Conservation (phyloP, 92 coral and sea anemone genomes). For the Hydrozoanthus gracilis region DNA sequence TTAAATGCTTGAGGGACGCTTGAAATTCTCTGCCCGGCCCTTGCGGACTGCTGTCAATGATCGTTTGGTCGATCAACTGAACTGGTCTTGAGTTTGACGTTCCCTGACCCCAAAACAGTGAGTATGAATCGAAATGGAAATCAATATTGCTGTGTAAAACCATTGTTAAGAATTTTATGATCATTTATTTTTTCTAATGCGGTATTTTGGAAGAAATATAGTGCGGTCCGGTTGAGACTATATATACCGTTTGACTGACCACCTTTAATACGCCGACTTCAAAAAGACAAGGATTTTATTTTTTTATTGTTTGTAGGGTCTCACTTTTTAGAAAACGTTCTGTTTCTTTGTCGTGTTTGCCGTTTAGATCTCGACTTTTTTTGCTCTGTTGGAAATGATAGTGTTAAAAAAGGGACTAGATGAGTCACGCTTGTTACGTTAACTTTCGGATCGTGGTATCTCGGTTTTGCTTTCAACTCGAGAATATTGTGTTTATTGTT, state of each 20-base stretch:
- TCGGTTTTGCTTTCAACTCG: not conserved
- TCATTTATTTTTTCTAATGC: not conserved
- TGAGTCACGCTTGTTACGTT: slow-evolving; percentile 1
- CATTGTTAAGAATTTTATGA: not conserved
- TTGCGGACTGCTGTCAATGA: not conserved
- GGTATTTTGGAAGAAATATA: not conserved
- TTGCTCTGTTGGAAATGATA: not conserved
- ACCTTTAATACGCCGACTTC: not conserved
- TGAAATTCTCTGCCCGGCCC: not conserved
- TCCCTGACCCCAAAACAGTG: slow-evolving; percentile 26
- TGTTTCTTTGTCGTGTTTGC: not conserved
- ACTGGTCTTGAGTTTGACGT: slow-evolving; percentile 16
- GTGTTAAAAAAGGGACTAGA: not conserved
- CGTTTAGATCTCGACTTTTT: slow-evolving; percentile 4
- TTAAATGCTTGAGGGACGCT: too few relatives aligned
- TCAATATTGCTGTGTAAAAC: not conserved
- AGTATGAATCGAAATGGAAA: not conserved
- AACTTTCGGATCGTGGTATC: not conserved
- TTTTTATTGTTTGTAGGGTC: not conserved
- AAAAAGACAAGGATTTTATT: not conserved
- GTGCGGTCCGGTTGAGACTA: not conserved
- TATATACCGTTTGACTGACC: not conserved
- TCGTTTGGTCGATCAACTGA: not conserved
- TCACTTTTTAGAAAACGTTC: not conserved
- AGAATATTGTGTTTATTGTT: not conserved